Base-by-base conservation (phyloP, 2,888 invertebrate species). In the Blera fallax region DNA sequence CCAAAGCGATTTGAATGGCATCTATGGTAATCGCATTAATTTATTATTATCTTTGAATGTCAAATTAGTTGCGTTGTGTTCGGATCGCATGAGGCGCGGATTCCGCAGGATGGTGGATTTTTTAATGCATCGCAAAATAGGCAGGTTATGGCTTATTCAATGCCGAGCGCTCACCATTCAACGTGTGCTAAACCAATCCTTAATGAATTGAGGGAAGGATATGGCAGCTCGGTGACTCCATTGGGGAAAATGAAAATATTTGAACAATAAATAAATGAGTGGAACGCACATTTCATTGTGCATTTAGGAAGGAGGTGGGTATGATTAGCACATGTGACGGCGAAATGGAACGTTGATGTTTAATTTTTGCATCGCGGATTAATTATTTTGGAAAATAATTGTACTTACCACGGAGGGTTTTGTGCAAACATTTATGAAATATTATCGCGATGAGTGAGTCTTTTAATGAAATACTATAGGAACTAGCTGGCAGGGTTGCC, bases 91-190 rank as follows among this genome's bases (percentile, higher is more conserved):
- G n/a, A n/a, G n/a, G n/a, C n/a, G 24, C 24, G 4, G 4, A 24
- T 3, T 24, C 2, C 2, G 24, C 4, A 24, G 24, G 4, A 24
- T 6, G 43, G 18, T 16, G 1, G 32, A 65, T 73, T 48, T 29
- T 48, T 73, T 56, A 79, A 58, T 79, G 64, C 27, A 79, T 58
- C 11, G 40, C 60, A 32, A 65, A 80, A 48, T 43, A 74, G 65
- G 21, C 52, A 60, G 40, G 60, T 74, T 67, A 80, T 80, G 52
- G 74, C 74, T 74, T 74, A 80, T 80, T 80, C 74, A 80, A 74
- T 16, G 43, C 32, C 14, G 29, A 32, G 32, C 29, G 14, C 40
- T 2, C 1, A 37, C 6, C 40, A 54, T 32, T 72, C 65, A 3
- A 8, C 16, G 43, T 14, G 21, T 14, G 27, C 0, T 14, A 52